phyloP scores from a whole-genome alignment of 2,888 invertebrate species.

The Cerastoderma edule region DNA sequence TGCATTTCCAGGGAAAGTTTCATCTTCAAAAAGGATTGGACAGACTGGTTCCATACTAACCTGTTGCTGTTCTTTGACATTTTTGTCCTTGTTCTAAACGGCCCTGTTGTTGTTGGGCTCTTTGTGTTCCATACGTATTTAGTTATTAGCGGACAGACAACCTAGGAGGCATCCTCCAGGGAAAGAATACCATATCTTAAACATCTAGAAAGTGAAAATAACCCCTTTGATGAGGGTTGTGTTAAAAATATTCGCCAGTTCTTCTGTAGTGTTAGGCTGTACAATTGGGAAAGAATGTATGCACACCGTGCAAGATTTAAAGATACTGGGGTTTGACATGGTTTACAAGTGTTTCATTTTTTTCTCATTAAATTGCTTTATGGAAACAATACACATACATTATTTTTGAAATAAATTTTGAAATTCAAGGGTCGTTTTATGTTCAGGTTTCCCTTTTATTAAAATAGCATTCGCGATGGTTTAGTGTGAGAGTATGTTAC shows the following conservation, averaged over 20 bases:
- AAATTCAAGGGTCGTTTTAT: too few species aligned
- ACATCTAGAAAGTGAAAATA: constrained; percentile 78
- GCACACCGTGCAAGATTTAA: constrained; percentile 65
- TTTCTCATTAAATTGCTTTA: background rate
- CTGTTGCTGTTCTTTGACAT: constrained; percentile 75
- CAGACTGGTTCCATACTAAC: constrained; percentile 78
- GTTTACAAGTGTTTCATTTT: background rate
- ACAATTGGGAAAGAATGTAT: constrained; percentile 78
- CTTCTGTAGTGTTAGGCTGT: constrained; percentile 68
- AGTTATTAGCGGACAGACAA: constrained; percentile 80
- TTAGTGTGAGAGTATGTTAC: too few species aligned
- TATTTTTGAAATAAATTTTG: too few species aligned
- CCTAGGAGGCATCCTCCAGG: constrained; percentile 83
- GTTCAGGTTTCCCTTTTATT: too few species aligned
- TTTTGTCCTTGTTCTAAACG: constrained; percentile 76
- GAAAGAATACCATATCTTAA: constrained; percentile 83
- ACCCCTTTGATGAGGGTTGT: constrained; percentile 83
- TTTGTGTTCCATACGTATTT: constrained; percentile 82
- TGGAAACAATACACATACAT: too few species aligned
- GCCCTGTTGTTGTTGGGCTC: constrained; percentile 76
- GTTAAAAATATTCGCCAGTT: constrained; percentile 77
- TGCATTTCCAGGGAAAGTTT: constrained; percentile 74
- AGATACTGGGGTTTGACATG: constrained; percentile 35
- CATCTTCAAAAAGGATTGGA: constrained; percentile 67
- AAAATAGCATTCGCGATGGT: too few species aligned